A percentile compares a stretch with the other conserved stretches of the same genome.
Conservation (phyloP, 23 tunicate species). For the Halocynthia aurantium region DNA sequence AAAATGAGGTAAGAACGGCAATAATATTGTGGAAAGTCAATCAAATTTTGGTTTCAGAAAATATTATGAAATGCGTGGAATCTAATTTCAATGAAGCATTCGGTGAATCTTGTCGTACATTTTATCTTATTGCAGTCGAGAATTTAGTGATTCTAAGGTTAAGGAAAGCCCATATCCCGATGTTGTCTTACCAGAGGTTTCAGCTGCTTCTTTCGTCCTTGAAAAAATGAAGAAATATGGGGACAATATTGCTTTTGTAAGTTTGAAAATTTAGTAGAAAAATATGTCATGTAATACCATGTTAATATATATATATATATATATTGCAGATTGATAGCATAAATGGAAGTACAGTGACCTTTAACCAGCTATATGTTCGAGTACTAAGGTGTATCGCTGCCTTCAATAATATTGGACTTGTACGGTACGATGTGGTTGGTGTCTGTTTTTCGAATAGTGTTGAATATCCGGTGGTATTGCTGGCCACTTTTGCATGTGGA, state of each 20-base stretch:
- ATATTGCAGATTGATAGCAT: too few relatives aligned
- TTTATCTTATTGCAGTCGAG: too few relatives aligned
- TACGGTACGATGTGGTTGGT: conserved; percentile 46
- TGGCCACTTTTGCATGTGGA: conserved; percentile 37
- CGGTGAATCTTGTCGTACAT: too few relatives aligned
- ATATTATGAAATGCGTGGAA: too few relatives aligned
- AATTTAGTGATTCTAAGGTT: neutral
- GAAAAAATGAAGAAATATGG: neutral
- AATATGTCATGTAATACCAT: too few relatives aligned
- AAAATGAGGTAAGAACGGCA: too few relatives aligned
- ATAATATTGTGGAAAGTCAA: too few relatives aligned
- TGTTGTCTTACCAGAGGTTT: neutral
- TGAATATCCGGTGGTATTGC: conserved; percentile 40
- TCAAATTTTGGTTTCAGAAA: too few relatives aligned
- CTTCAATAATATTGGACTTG: conserved; percentile 30
- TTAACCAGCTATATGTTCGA: too few relatives aligned
- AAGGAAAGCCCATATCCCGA: neutral
- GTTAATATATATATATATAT: too few relatives aligned
- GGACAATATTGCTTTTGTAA: neutral
- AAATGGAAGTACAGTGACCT: too few relatives aligned
- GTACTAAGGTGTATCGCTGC: neutral
- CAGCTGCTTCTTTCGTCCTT: neutral
- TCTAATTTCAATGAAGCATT: too few relatives aligned
- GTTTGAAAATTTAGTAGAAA: neutral
- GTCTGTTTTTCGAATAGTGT: conserved; percentile 35